phyloP scores from a whole-genome alignment of 2,888 invertebrate genomes.

The Boloria euphrosyne region DNA sequence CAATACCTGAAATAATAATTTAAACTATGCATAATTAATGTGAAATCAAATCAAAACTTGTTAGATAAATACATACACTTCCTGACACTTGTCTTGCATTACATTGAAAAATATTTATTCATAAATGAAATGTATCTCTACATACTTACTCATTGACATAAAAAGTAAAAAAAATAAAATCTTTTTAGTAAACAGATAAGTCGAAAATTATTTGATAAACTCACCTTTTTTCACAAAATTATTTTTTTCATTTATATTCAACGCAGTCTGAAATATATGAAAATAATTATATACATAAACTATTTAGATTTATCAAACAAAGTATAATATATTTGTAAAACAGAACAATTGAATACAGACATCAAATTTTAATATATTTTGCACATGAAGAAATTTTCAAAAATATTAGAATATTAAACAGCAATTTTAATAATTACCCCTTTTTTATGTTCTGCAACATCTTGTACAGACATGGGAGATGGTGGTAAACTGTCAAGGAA shows the following conservation, averaged over 20 bases:
- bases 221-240: conserved; percentile 33
- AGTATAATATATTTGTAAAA: too few relatives aligned
- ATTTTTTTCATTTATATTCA: conserved; percentile 17
- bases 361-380: too few relatives aligned
- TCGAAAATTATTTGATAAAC: background rate
- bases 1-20: conserved; percentile 23
- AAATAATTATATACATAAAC: background rate
- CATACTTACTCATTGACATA: too few relatives aligned
- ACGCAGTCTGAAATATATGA: conserved; percentile 28
- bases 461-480: conserved; percentile 29
- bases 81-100: too few relatives aligned
- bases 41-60: background rate
- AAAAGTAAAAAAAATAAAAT: too few relatives aligned
- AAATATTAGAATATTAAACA: too few relatives aligned
- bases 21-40: background rate
- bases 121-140: background rate
- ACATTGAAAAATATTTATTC: too few relatives aligned
- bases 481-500: conserved; percentile 41
- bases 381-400: too few relatives aligned
- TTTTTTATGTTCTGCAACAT: conserved; percentile 18
- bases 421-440: conserved; percentile 12
- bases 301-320: background rate
- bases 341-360: too few relatives aligned
- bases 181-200: background rate
- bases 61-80: background rate